Evolutionary conservation across 2,888 invertebrate species (phyloP), one percentile per base, ranked within the genome.

Genomic region (Orchesella flavescens): DNA sequence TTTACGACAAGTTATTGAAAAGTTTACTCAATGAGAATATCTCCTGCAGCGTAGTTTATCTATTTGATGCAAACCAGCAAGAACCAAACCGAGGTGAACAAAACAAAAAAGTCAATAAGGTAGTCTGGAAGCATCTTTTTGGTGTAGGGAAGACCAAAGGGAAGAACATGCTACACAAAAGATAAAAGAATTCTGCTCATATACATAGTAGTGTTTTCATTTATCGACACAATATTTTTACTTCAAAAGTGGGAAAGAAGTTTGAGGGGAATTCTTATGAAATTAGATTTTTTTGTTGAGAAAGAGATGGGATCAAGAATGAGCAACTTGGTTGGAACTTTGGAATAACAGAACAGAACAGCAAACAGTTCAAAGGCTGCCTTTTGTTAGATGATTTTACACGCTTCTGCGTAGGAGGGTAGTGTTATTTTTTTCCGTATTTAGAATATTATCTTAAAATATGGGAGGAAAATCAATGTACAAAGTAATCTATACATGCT

Each of bases 1-100:
- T 79, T 79, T 65, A 65, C 79, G 71, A 55, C 55, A 79, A 79
- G 46, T 53, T 79, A 79, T 79, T 79, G 79, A 79, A 79, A 79
- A 72, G 65, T 79, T 79, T 79, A 44, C 23, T 72, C 55, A 72
- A 79, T 79, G 79, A 65, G 79, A 72, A 72, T 79, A 72, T 79
- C 79, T 79, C 79, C 79, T 79, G 79, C 79, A 65, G 79, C 19
- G 79, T 34, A 24, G 24, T 24, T 71, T 71, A 71, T 71, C 57
- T 53, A 17, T 57, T n/a, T 9, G 24, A 55, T n/a, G 53, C 53
- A 53, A 71, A 71, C 59, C 59, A n/a, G 21, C 19, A 59, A 59
- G 17, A 53, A 53, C 46, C 10, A 46, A 53, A 53, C 17, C 17
- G 3, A 53, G 2, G 17, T 12, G 46, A 3, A 15, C 53, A 69